Conservation (phyloP, 2,888 invertebrate genomes). For the Neria commutata region DNA sequence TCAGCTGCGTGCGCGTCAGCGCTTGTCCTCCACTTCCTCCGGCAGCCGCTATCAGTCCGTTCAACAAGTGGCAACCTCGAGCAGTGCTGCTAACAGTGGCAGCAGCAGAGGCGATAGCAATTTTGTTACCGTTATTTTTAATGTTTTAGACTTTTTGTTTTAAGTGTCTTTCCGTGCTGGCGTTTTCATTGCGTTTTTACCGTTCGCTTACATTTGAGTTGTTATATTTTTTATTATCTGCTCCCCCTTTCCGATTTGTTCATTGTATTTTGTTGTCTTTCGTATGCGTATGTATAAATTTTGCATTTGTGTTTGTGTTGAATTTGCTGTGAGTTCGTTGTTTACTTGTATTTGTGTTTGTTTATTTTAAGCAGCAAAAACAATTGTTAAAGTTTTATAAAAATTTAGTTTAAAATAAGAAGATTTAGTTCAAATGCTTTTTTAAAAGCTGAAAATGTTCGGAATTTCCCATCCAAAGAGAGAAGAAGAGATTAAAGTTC, state of each 20-base stretch:
- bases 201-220: too few relatives aligned
- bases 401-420: too few relatives aligned
- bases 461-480: too few relatives aligned
- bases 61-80: too few relatives aligned
- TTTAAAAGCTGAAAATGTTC: too few relatives aligned
- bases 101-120: conserved; percentile 45
- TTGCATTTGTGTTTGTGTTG: conserved; percentile 20
- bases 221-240: too few relatives aligned
- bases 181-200: background rate
- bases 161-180: conserved; percentile 32
- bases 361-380: too few relatives aligned
- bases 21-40: conserved; percentile 27
- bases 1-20: conserved; percentile 37
- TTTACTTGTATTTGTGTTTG: conserved; percentile 27
- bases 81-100: conserved; percentile 26
- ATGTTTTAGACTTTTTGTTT: conserved; percentile 61
- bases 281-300: background rate
- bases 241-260: too few relatives aligned
- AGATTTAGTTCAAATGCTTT: too few relatives aligned
- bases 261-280: too few relatives aligned
- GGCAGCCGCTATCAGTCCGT: background rate
- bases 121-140: conserved; percentile 60
- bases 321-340: conserved; percentile 19
- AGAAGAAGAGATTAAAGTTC: too few relatives aligned
- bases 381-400: too few relatives aligned